These are phyloP conservation scores for Epinotia demarniana DNA, from an alignment of 2,888 invertebrate species.

Conservation along the genomic window DNA sequence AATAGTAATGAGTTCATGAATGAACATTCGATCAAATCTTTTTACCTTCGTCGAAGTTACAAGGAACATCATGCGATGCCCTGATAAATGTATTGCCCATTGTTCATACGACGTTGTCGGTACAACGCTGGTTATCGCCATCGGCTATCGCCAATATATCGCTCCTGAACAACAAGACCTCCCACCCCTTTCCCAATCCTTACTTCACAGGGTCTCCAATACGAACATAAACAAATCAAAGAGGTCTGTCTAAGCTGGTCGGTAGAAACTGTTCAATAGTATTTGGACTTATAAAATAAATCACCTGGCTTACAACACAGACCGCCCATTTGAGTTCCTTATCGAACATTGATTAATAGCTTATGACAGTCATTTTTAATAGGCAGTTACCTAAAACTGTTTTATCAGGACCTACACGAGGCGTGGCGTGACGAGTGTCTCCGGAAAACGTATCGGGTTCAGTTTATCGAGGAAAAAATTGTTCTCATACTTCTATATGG, in stretches of 20 bases:
- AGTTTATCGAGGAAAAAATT: background rate
- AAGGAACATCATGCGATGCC: conserved; percentile 55
- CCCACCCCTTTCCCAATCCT: conserved; percentile 43
- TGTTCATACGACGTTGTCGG: conserved; percentile 67
- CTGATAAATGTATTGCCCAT: conserved; percentile 67
- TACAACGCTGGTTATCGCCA: conserved; percentile 64
- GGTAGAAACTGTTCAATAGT: conserved; percentile 59
- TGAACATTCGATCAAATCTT: conserved; percentile 43
- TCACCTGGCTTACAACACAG: conserved; percentile 70
- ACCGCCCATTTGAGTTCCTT: conserved; percentile 77
- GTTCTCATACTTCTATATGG: too few relatives aligned
- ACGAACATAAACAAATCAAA: conserved; percentile 12
- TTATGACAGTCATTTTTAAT: conserved; percentile 73
- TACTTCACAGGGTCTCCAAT: conserved; percentile 22
- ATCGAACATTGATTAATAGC: conserved; percentile 81
- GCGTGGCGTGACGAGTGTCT: conserved; percentile 26
- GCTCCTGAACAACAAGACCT: conserved; percentile 54
- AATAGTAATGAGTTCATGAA: conserved; percentile 33
- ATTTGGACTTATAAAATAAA: conserved; percentile 72
- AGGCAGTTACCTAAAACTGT: conserved; percentile 67
- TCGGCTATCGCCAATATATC: conserved; percentile 68
- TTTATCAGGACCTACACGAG: conserved; percentile 58
- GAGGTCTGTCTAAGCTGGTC: conserved; percentile 53
- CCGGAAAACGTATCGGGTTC: background rate
- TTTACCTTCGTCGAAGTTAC: conserved; percentile 38